These are phyloP conservation scores for Pituophis catenifer DNA, from an alignment of 2,113 vertebrate species.

Conservation along the genomic window DNA sequence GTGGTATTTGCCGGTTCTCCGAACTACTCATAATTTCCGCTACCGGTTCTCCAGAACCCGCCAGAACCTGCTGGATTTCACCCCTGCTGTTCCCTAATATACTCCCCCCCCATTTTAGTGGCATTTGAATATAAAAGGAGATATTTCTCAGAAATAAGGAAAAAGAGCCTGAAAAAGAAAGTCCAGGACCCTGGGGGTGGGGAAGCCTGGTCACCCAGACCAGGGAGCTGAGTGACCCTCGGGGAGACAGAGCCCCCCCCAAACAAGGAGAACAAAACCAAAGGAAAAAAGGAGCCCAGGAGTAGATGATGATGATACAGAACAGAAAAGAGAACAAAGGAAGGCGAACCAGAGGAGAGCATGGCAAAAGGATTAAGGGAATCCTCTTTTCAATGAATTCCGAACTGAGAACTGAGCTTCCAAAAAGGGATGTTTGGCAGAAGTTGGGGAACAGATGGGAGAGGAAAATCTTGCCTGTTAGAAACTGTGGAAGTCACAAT, in stretches of 20 bases:
- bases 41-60: too few relatives aligned
- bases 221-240: too few relatives aligned
- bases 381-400: background rate
- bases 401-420: background rate
- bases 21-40: too few relatives aligned
- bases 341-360: background rate
- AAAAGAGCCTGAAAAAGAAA: background rate
- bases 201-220: too few relatives aligned
- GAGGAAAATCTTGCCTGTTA: background rate
- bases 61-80: too few relatives aligned
- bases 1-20: too few relatives aligned
- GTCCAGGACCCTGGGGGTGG: background rate
- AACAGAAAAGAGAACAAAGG: background rate
- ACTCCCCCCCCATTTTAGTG: background rate
- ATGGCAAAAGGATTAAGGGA: background rate
- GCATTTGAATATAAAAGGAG: background rate
- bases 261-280: background rate
- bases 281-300: background rate
- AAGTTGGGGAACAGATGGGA: background rate
- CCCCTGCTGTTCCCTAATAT: background rate
- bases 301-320: background rate
- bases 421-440: background rate
- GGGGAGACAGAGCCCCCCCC: too few relatives aligned
- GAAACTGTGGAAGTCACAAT: too few relatives aligned
- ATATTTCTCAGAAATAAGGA: background rate